Evolutionary conservation across 2,797 vertebrate species (phyloP), one percentile per base, ranked within the genome.

Genomic region (Allobates femoralis): DNA sequence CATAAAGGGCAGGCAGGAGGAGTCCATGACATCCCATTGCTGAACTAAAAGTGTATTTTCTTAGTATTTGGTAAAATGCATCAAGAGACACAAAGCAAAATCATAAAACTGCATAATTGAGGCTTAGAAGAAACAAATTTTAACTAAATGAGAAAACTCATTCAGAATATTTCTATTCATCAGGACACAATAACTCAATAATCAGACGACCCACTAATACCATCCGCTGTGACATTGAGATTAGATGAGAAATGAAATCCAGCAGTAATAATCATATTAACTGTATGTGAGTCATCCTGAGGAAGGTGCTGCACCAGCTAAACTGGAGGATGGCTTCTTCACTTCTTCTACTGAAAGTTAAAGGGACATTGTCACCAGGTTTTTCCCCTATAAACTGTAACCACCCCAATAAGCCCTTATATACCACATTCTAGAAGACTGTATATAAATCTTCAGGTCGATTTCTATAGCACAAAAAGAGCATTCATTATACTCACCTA

Each of bases 131-230:
- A n/a, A 58, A 41, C 19, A 37, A 56, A 37, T 2, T 62, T n/a
- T 60, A 62, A 12, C 53, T 14, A 79, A 77, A 79, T 79, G 12
- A 62, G 14, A 62, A 71, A 62, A 21, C 34, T 8, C 0, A 41
- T 79, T 11, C 16, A 3, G 56, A 64, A 46, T 18, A 64, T 34
- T 62, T 79, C 32, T 5, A 46, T 79, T 79, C 76, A 79, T n/a
- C 5, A 15, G 15, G 2, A 37, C 34, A 80, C 14, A 80, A 80
- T 62, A 46, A 18, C 56, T 60, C 32, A 62, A 60, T 60, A 26
- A 50, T 1, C 56, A 51, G 58, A 50, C 16, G 21, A 32, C 19
- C 55, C 19, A 41, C 56, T 50, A 58, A 46, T 46, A 26, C 6
- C 56, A 80, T 66, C 60, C 66, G n/a, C n/a, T 3, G 16, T 19